Evolutionary conservation across 1,140 invertebrate genomes (phyloP), one percentile per base, ranked within the genome.

Genomic region (Brachionus calyciflorus): DNA sequence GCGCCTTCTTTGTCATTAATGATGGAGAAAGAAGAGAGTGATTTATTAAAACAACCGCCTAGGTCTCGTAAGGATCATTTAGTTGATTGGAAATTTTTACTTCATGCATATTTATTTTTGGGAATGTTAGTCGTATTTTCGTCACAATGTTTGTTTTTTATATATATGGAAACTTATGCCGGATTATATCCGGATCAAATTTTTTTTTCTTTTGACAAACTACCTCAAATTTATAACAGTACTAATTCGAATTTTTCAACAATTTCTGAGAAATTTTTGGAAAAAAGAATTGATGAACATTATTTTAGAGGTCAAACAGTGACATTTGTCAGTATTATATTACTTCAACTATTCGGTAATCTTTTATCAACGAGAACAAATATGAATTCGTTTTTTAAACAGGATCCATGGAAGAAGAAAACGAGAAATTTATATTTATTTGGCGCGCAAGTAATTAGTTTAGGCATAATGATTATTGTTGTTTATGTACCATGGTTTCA

Each of bases 21-120:
- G 41, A 69, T 69, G 65, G 65, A 69, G 49, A 69, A 49, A 69
- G 65, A 48, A 48, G 65, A 69, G 33, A 30, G 24, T 28, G 44
- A 48, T 49, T 30, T 69, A 21, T 19, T 49, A 0, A 48, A 49
- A 12, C 65, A 49, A 7, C 65, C 65, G 21, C 65, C 65, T 17
- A 9, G 44, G 10, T 49, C 46, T 17, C 44, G 46, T 17, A 49
- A 49, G 28, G 65, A 70, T 48, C 65, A 49, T 49, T 33, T 70
- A 26, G 44, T 70, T 10, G 37, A 70, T 51, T 51, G 44, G 46
- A 49, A 49, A 33, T 70, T 70, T 49, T 9, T 70, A 10, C 0
- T 70, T 0, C 65, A 70, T 70, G 65, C 65, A 0, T 70, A 49
- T 51, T 28, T 70, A 17, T 70, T 70, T 70, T 33, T 49, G 19